Conservation (phyloP, 1,140 invertebrate genomes). For the Rhopalosiphum maidis region DNA sequence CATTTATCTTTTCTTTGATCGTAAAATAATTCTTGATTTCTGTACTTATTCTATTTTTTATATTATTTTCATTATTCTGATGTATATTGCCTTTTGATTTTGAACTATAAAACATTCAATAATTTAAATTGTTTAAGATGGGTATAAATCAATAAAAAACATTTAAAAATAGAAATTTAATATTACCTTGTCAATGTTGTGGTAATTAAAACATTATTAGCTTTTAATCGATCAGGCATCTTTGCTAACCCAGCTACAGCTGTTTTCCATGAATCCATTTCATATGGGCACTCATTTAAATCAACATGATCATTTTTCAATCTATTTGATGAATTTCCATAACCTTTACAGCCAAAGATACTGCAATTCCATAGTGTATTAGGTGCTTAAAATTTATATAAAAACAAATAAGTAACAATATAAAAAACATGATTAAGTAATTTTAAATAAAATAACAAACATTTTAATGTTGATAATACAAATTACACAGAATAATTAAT, state of each 20-base stretch:
- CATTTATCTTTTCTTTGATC: not conserved
- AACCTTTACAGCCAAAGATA: constrained; percentile 24
- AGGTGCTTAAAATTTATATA: not conserved
- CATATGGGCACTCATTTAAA: constrained; percentile 35
- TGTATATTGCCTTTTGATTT: not conserved
- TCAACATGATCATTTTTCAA: not conserved
- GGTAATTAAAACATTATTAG: not conserved
- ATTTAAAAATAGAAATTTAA: not conserved
- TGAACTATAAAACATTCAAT: not conserved
- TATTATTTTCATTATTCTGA: not conserved
- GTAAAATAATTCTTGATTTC: not conserved
- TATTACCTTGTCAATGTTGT: not conserved
- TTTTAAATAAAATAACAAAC: not conserved
- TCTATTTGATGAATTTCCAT: not conserved
- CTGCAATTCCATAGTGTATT: not conserved
- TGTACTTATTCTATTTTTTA: not conserved
- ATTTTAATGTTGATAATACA: not conserved
- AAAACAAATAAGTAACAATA: not conserved
- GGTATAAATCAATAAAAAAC: not conserved
- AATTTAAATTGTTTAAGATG: not conserved
- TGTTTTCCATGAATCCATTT: constrained; percentile 44
- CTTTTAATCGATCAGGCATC: constrained; percentile 32
- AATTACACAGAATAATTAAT: not conserved
- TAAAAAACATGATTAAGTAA: no score
- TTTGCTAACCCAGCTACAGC: constrained; percentile 31